Evolutionary conservation across 2,888 invertebrate species (phyloP), one percentile per base, ranked within the genome.

Genomic region (Coelinius sp.): DNA sequence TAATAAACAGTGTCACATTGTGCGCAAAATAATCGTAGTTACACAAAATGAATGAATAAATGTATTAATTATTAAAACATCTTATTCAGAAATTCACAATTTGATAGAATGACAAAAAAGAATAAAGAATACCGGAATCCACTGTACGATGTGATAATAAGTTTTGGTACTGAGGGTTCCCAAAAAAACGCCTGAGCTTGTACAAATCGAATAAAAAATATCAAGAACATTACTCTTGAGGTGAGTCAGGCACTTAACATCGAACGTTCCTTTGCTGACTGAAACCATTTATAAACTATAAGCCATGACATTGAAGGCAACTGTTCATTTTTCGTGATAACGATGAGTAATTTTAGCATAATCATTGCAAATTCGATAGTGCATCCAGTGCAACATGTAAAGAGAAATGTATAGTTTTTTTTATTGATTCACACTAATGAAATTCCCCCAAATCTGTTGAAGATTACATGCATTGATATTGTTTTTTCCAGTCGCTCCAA

Each of bases 121-220:
- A n/a, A 12, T 12, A 41, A 41, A 41, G 2, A 41, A 65, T 77
- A 85, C 85, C 85, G 88, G 83, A 94, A 94, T 20, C 92, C 94
- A 88, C 94, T 94, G 80, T 92, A 92, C 0, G 93, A 93, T 12
- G 93, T 89, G 14, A 93, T 85, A 38, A 93, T 85, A 62, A 92
- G 80, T 75, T 90, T 89, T 0, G 91, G 90, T 77, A 89, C 84
- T 35, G 84, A 77, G 0, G 88, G 87, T 62, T 85, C 75, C 20
- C 24, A 22, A 1, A 70, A 41, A 25, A 25, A 10, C 10, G n/a
- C 38, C 20, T 63, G 20, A 38, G 52, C 22, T 12, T 38, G 63
- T 25, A 14, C 24, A 0, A 70, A 52, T 38, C 63, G 3, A 22
- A 52, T 12, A 2, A 52, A 7, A 17, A 46, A 20, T 24, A 22